phyloP scores from a whole-genome alignment of 2,113 vertebrate species.

The Morone chrysops region DNA sequence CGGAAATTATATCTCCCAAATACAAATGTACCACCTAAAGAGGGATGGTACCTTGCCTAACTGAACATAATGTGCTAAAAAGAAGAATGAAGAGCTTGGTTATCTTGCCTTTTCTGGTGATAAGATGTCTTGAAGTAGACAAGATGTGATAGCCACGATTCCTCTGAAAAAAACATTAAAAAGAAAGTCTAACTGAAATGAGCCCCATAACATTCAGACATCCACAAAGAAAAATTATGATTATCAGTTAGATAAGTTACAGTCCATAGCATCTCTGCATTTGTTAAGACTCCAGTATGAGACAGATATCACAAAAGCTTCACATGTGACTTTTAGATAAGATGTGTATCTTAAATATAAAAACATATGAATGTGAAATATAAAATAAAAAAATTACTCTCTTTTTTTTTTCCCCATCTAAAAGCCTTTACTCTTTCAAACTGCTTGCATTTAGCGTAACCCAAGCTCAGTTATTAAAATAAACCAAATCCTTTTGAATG shows the following conservation, averaged over 20 bases:
- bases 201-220: conserved; percentile 35
- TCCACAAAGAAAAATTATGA: conserved; percentile 27
- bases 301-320: conserved; percentile 30
- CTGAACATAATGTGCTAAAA: background rate
- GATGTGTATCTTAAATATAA: conserved; percentile 31
- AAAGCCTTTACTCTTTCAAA: background rate
- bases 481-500: conserved; percentile 6
- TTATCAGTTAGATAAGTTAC: conserved; percentile 43
- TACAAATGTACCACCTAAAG: conserved; percentile 6
- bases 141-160: background rate
- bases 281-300: conserved; percentile 24
- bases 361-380: conserved; percentile 3
- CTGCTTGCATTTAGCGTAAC: conserved; percentile 1
- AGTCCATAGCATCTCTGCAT: conserved; percentile 20
- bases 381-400: conserved; percentile 33
- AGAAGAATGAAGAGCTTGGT: background rate
- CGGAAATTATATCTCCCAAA: conserved; percentile 50
- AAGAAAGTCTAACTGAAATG: conserved; percentile 8
- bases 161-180: background rate
- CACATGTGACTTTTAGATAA: conserved; percentile 57
- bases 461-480: conserved; percentile 1
- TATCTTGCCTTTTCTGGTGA: background rate
- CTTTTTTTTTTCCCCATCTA: conserved; percentile 2
- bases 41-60: conserved; percentile 1
- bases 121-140: background rate